Evolutionary conservation across 2,113 vertebrate species (phyloP), one percentile per base, ranked within the genome.

Genomic region (Trogon melanurus): DNA sequence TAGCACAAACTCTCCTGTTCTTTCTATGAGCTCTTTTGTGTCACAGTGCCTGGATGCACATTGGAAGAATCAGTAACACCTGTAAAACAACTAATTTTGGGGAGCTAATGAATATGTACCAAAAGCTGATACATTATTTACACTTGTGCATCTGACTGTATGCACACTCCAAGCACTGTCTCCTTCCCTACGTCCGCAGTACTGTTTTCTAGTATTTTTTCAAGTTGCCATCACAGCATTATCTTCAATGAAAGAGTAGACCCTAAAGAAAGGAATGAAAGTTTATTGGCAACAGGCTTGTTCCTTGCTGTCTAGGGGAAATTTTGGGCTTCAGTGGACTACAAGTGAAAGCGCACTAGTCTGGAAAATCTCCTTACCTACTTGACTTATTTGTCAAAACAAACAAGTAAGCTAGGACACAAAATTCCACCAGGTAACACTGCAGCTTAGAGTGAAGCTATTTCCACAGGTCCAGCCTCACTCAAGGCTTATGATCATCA

Each of bases 111-210:
- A 44, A 73, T 56, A 45, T 6, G 21, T 11, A 57, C 30, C 41
- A 88, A 53, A 79, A 62, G 20, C 29, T 67, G 44, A 26, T 19
- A 61, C 1, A 0, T 57, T 73, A 76, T 6, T 78, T 57, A 70
- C 0, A 2, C 9, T 30, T 7, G 0, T 25, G n/a, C 4, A 50
- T 44, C 32, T 62, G 44, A 74, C 15, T 32, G 17, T 36, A 50
- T 7, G 22, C 17, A 50, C 21, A 11, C 22, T n/a, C 27, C 38
- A 51, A 47, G 8, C 4, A 54, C 56, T 58, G 76, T 22, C 32
- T 84, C 81, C 56, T 45, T 70, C 26, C 38, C 8, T 11, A 71
- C 64, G 5, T 18, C 41, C 18, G 36, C 0, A 58, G 21, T 6
- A 66, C 4, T 67, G 20, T 6, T 53, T 92, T 78, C 57, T 54